phyloP scores from a whole-genome alignment of 2,113 vertebrate species.

The Pipa parva region DNA sequence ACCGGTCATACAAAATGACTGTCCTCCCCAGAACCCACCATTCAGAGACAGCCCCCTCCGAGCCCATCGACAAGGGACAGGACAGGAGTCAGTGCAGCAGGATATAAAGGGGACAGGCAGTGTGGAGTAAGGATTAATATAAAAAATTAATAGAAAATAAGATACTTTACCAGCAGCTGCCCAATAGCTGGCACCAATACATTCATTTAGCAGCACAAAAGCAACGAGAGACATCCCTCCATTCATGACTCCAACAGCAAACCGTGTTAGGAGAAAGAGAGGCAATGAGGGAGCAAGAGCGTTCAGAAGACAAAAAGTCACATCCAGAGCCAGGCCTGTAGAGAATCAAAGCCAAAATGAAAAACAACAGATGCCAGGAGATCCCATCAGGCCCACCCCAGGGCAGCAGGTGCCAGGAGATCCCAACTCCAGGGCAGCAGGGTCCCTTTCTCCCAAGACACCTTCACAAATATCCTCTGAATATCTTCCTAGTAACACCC shows the following conservation, averaged over 20 bases:
- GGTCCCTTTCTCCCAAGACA: no score
- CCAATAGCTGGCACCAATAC: constrained; percentile 73
- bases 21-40: no score
- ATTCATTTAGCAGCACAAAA: constrained; percentile 76
- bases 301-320: constrained; percentile 68
- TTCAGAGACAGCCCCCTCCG: no score
- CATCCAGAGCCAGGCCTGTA: constrained; percentile 72
- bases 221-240: constrained; percentile 76
- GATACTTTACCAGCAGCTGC: constrained; percentile 67
- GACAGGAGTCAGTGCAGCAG: background rate
- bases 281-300: constrained; percentile 68
- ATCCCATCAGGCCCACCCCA: no score
- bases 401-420: no score
- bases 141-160: background rate
- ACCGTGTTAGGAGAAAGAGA: constrained; percentile 66
- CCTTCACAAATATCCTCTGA: background rate
- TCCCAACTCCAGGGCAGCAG: no score
- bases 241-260: constrained; percentile 73
- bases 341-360: constrained; percentile 32
- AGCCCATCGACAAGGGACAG: no score
- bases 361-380: background rate
- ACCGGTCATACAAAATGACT: no score
- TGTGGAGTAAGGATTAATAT: background rate
- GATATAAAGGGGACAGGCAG: background rate
- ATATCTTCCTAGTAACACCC: no score